Evolutionary conservation across 1,140 invertebrate genomes (phyloP).

Genomic region (Bactericera cockerelli): DNA sequence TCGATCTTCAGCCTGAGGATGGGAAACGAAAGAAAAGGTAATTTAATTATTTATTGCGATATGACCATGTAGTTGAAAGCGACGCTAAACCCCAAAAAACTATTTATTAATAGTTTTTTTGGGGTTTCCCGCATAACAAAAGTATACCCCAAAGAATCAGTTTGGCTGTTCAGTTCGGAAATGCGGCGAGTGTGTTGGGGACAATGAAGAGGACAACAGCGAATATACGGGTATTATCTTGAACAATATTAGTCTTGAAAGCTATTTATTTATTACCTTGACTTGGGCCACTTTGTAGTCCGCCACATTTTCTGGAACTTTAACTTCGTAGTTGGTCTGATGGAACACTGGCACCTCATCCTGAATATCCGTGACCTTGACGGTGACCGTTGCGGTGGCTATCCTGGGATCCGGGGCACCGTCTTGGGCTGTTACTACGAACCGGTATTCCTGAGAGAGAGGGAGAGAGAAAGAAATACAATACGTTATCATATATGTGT

Average conservation of each 20-base stretch:
- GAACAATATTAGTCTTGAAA: too few species aligned
- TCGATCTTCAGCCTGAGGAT: slow-evolving; percentile 51
- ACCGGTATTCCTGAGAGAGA: slow-evolving; percentile 47
- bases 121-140: too few species aligned
- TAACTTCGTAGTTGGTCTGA: slow-evolving; percentile 50
- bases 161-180: too few species aligned
- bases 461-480: slow-evolving; percentile 13
- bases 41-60: too few species aligned
- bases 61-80: too few species aligned
- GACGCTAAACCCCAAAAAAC: too few species aligned
- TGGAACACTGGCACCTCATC: slow-evolving; percentile 73
- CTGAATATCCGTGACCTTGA: slow-evolving; percentile 59
- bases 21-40: background rate
- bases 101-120: background rate
- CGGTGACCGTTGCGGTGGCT: slow-evolving; percentile 70
- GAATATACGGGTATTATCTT: too few species aligned
- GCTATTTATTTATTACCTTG: too few species aligned
- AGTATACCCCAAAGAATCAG: too few species aligned
- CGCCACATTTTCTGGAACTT: slow-evolving; percentile 66
- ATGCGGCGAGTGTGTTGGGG: too few species aligned
- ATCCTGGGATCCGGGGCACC: slow-evolving; percentile 66
- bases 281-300: slow-evolving; percentile 62
- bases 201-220: too few species aligned
- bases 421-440: slow-evolving; percentile 77
- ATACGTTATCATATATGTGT: too few species aligned